A percentile compares a stretch with the other conserved stretches of the same genome.
Conservation (phyloP, 2,113 vertebrate genomes). For the Indicator maculatus region DNA sequence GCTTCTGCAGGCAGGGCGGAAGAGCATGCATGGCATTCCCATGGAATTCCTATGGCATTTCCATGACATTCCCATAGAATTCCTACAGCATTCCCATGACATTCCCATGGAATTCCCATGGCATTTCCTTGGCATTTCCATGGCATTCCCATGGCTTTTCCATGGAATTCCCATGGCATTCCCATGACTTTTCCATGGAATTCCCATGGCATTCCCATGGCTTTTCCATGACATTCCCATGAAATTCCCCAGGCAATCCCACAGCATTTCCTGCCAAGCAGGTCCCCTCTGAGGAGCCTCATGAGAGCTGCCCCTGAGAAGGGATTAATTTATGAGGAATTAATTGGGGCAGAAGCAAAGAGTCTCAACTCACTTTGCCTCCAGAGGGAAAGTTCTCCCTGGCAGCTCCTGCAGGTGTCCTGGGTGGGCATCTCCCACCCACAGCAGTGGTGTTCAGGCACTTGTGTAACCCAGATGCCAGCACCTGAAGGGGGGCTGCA, state of each 20-base stretch:
- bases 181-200: no score
- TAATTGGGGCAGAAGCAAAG: background rate
- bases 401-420: background rate
- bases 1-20: background rate
- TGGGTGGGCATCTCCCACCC: background rate
- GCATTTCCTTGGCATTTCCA: no score
- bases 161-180: no score
- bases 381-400: background rate
- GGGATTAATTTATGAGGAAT: background rate
- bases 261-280: background rate
- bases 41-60: no score
- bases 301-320: background rate
- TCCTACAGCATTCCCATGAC: no score
- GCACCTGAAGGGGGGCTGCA: no score
- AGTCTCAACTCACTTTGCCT: fast-evolving
- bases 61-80: no score
- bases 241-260: no score
- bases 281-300: background rate
- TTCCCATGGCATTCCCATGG: no score
- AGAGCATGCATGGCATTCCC: background rate
- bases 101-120: no score
- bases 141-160: no score
- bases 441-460: fast-evolving
- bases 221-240: no score
- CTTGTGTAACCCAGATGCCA: fast-evolving